Evolutionary conservation across 2,797 vertebrate species (phyloP).

Genomic region (Manis pentadactyla): DNA sequence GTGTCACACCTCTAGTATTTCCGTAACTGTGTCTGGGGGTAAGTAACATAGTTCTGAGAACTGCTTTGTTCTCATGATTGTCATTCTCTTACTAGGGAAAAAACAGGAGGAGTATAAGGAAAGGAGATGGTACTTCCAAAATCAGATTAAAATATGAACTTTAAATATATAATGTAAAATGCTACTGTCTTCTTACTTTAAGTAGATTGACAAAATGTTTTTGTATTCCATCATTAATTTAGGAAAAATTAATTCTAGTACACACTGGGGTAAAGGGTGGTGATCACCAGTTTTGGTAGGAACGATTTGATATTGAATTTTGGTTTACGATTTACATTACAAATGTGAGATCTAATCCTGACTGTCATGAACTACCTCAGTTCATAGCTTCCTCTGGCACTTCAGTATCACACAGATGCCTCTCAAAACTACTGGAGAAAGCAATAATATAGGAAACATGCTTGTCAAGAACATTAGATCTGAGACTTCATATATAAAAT

Average conservation of each 20-base stretch:
- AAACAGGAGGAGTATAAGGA: neutral
- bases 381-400: neutral
- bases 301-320: neutral
- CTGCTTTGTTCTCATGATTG: neutral
- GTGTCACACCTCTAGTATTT: neutral
- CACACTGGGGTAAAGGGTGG: neutral
- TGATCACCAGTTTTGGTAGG: neutral
- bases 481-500: neutral
- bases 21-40: neutral
- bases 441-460: neutral
- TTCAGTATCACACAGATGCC: neutral
- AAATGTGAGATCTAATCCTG: neutral
- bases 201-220: neutral
- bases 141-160: slow-evolving; percentile 23
- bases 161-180: slow-evolving; percentile 10
- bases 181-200: neutral
- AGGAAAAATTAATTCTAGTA: neutral
- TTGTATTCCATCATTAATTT: neutral
- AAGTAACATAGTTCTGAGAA: neutral
- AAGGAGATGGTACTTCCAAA: neutral
- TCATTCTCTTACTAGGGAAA: neutral
- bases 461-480: neutral
- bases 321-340: neutral
- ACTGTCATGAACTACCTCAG: neutral
- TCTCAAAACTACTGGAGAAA: neutral